A percentile compares a stretch with the other conserved stretches of the same genome.
phyloP scores from a whole-genome alignment of 2,797 vertebrate genomes.

The Schizopygopsis malacanthus region DNA sequence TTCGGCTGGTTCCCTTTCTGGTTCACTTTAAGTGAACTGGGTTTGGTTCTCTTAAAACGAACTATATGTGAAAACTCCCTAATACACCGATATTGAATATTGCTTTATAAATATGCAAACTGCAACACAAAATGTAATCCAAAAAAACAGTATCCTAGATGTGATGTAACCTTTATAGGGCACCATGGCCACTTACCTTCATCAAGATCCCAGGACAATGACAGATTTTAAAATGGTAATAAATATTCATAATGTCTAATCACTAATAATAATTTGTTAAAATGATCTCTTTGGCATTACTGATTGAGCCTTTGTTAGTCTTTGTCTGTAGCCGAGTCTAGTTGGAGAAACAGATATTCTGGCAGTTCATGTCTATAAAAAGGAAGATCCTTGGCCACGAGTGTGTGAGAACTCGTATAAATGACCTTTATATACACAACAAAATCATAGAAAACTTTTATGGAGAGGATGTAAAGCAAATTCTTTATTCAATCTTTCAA shows the following conservation, averaged over 20 bases:
- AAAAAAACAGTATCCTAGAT: neutral
- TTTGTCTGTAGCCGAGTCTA: neutral
- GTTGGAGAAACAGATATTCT: neutral
- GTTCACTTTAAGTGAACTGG: no score
- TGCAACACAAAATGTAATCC: neutral
- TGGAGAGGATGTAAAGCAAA: neutral
- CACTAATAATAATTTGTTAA: neutral
- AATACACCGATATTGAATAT: neutral
- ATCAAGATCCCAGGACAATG: neutral
- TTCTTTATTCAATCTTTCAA: neutral
- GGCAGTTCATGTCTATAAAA: neutral
- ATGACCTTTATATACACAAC: neutral
- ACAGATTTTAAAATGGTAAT: neutral
- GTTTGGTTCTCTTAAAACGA: no score
- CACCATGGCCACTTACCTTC: neutral
- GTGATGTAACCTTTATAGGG: neutral
- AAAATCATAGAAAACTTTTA: constrained; percentile 13
- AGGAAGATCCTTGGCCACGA: neutral
- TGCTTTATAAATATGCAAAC: neutral
- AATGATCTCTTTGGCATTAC: neutral
- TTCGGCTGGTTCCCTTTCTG: no score
- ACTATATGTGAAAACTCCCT: no score
- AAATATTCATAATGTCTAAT: neutral
- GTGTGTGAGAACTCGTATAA: neutral
- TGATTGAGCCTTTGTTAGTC: neutral